Evolutionary conservation across 2,888 invertebrate genomes (phyloP).

Genomic region (Dynastes tityus): DNA sequence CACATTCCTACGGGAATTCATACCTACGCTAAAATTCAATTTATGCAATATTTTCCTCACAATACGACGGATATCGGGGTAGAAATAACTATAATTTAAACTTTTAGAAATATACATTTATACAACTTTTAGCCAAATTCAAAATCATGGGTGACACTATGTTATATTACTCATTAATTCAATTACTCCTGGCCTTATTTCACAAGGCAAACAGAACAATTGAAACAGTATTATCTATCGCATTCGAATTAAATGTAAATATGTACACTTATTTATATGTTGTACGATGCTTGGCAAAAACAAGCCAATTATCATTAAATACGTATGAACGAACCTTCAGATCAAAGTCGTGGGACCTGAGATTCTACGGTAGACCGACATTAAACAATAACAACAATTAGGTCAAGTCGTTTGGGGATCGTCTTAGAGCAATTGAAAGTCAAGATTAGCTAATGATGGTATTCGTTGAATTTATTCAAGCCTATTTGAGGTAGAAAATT

Average conservation of each 20-base stretch:
- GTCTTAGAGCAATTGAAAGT: slow-evolving; percentile 24
- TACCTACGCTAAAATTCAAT: no score
- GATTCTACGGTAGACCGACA: slow-evolving; percentile 29
- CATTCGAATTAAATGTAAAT: neutral
- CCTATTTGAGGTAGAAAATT: no score
- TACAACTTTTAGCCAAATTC: no score
- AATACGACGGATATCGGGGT: no score
- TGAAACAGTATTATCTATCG: neutral
- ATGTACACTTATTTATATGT: neutral
- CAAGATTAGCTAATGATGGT: neutral
- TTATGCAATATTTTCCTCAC: no score
- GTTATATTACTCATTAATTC: slow-evolving; percentile 1
- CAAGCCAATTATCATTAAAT: slow-evolving; percentile 16
- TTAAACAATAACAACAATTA: slow-evolving; percentile 25
- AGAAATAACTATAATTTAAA: no score
- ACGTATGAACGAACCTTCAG: slow-evolving; percentile 3
- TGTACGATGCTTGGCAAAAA: neutral
- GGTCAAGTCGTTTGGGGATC: slow-evolving; percentile 26
- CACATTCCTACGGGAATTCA: no score
- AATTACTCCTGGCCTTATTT: slow-evolving; percentile 10
- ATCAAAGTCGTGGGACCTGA: slow-evolving; percentile 23
- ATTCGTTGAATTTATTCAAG: no score
- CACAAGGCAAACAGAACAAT: slow-evolving; percentile 1
- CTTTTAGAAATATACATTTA: no score
- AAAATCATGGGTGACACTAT: no score